These are phyloP conservation scores for Globodera ellingtonae DNA, from an alignment of 1,140 invertebrate genomes.

Conservation along the genomic window DNA sequence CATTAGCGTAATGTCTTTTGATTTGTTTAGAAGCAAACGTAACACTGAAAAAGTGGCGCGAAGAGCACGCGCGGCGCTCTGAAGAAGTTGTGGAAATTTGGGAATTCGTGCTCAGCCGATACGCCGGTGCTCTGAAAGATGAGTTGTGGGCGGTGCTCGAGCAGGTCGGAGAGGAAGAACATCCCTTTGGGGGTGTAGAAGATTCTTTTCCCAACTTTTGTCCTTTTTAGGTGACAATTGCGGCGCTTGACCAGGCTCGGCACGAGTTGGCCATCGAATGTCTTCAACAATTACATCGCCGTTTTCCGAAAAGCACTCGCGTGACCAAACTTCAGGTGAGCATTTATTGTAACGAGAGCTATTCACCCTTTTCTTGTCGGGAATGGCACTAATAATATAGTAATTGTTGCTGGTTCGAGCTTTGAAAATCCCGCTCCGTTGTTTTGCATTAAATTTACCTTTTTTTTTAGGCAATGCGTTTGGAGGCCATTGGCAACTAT, in stretches of 20 bases:
- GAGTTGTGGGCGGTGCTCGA: slow-evolving; percentile 88
- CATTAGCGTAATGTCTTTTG: neutral
- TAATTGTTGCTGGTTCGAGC: no score
- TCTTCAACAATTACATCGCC: slow-evolving; percentile 75
- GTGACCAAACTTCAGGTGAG: slow-evolving; percentile 77
- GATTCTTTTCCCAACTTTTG: neutral
- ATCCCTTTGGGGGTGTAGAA: neutral
- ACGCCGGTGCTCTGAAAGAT: slow-evolving; percentile 81
- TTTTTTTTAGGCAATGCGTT: slow-evolving; percentile 73
- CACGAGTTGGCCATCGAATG: slow-evolving; percentile 79
- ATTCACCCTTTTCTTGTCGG: no score
- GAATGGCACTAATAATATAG: no score
- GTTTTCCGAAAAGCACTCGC: slow-evolving; percentile 87
- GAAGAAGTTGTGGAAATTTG: slow-evolving; percentile 84
- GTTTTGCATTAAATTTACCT: neutral
- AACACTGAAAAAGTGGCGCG: slow-evolving; percentile 80
- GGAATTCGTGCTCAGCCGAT: slow-evolving; percentile 76
- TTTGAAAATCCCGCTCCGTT: neutral
- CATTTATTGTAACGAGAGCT: slow-evolving; percentile 5
- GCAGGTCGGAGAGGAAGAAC: slow-evolving; percentile 69
- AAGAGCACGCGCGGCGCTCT: slow-evolving; percentile 85
- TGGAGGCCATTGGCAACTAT: slow-evolving; percentile 85
- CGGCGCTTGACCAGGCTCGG: slow-evolving; percentile 83
- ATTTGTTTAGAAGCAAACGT: slow-evolving; percentile 51
- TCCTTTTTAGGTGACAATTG: slow-evolving; percentile 72